Conservation (phyloP, 2,888 invertebrate species). For the Bugula neritina region DNA sequence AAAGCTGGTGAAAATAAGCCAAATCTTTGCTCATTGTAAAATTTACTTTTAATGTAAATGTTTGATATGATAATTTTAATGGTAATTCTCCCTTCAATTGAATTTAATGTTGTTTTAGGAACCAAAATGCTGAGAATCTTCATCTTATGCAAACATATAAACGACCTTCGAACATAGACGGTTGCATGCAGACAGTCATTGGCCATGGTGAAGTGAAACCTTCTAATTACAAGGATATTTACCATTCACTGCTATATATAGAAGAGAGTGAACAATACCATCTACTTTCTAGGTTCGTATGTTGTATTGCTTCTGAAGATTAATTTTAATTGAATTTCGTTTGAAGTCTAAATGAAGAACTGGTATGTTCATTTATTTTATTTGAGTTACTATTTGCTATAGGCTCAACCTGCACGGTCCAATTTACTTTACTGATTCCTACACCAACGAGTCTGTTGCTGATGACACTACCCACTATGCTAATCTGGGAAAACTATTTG, state of each 20-base stretch:
- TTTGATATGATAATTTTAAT: background rate
- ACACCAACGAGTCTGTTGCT: slow-evolving; percentile 61
- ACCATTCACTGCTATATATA: slow-evolving; percentile 69
- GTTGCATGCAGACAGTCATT: background rate
- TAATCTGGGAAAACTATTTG: slow-evolving; percentile 70
- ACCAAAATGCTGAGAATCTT: too few relatives aligned
- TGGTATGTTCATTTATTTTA: too few relatives aligned
- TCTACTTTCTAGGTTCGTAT: slow-evolving; percentile 57
- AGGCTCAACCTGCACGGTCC: slow-evolving; percentile 65
- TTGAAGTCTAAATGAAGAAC: too few relatives aligned
- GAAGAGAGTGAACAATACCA: slow-evolving; percentile 73
- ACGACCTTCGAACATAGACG: background rate
- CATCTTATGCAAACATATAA: background rate
- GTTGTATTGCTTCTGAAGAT: background rate
- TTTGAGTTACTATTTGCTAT: too few relatives aligned
- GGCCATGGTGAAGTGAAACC: background rate
- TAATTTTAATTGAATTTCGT: too few relatives aligned
- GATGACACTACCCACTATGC: slow-evolving; percentile 69
- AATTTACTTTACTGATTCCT: slow-evolving; percentile 63
- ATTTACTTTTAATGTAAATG: background rate
- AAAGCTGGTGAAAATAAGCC: too few relatives aligned
- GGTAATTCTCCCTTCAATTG: too few relatives aligned
- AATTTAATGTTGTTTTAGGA: too few relatives aligned
- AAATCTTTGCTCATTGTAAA: background rate
- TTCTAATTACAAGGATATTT: slow-evolving; percentile 65